Percentiles rank a stretch among this genome's conserved stretches.
These are phyloP conservation scores for Serinus canaria DNA, from an alignment of 2,113 vertebrate species.

Conservation along the genomic window DNA sequence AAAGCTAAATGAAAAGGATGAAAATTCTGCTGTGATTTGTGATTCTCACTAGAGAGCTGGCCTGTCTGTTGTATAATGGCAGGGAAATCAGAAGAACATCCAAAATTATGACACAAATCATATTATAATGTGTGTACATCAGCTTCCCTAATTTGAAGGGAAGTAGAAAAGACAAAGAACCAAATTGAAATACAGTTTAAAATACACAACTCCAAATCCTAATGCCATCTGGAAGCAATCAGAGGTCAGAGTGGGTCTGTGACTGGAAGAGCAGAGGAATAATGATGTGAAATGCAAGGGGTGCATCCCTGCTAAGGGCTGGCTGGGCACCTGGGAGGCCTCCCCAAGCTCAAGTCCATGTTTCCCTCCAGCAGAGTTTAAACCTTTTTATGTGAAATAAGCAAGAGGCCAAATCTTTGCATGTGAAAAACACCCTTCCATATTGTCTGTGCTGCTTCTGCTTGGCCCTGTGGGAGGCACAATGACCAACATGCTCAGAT, in stretches of 20 bases:
- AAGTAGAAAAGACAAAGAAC: neutral
- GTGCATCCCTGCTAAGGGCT: neutral
- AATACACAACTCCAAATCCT: neutral
- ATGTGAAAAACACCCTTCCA: fast-evolving
- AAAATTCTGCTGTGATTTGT: neutral
- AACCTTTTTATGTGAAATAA: neutral
- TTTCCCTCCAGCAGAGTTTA: neutral
- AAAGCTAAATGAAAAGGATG: neutral
- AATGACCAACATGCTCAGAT: fast-evolving
- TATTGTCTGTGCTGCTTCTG: fast-evolving
- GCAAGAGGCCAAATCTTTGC: neutral
- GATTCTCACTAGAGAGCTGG: neutral
- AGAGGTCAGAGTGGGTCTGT: neutral
- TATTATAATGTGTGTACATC: neutral
- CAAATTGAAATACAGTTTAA: neutral
- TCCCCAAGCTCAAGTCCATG: neutral
- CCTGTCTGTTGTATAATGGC: neutral
- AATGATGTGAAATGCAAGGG: neutral
- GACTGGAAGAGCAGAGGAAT: neutral
- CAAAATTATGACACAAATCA: neutral
- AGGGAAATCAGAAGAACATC: neutral
- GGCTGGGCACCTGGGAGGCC: neutral
- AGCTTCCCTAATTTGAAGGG: neutral
- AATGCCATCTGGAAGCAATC: neutral
- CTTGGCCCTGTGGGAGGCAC: fast-evolving